These are phyloP conservation scores for Pyrgus malvae DNA, from an alignment of 2,888 invertebrate genomes.

Conservation along the genomic window DNA sequence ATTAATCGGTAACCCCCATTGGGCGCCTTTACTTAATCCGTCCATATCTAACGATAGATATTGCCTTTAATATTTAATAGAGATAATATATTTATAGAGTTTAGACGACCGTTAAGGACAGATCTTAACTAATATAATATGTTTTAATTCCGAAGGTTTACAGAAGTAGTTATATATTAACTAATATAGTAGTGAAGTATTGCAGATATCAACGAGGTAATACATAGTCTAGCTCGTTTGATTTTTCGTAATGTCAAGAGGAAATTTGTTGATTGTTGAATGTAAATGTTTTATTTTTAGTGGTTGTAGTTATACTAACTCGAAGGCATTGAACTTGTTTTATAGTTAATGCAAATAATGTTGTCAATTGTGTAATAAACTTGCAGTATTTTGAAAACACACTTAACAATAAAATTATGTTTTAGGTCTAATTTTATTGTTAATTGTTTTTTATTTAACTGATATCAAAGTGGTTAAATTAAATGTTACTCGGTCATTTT, in stretches of 20 bases:
- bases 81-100: conserved; percentile 81
- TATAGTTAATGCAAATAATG: no score
- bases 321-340: conserved; percentile 51
- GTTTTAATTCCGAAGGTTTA: conserved; percentile 71
- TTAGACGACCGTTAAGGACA: conserved; percentile 66
- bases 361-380: conserved; percentile 37
- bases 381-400: conserved; percentile 45
- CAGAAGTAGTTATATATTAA: conserved; percentile 52
- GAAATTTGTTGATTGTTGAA: conserved; percentile 60
- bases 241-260: conserved; percentile 43
- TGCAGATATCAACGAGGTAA: conserved; percentile 5
- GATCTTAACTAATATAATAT: conserved; percentile 65
- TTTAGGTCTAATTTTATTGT: no score
- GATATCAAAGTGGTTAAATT: not conserved
- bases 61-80: conserved; percentile 82
- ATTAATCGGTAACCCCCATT: conserved; percentile 77
- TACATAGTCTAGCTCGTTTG: conserved; percentile 29
- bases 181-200: conserved; percentile 32
- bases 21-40: conserved; percentile 81
- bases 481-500: no score
- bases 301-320: conserved; percentile 43
- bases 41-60: conserved; percentile 80
- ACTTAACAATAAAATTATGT: no score
- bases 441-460: no score
- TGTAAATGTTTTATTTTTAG: conserved; percentile 57